Evolutionary conservation across 2,797 vertebrate genomes (phyloP).

Genomic region (Alfaro cultratus): DNA sequence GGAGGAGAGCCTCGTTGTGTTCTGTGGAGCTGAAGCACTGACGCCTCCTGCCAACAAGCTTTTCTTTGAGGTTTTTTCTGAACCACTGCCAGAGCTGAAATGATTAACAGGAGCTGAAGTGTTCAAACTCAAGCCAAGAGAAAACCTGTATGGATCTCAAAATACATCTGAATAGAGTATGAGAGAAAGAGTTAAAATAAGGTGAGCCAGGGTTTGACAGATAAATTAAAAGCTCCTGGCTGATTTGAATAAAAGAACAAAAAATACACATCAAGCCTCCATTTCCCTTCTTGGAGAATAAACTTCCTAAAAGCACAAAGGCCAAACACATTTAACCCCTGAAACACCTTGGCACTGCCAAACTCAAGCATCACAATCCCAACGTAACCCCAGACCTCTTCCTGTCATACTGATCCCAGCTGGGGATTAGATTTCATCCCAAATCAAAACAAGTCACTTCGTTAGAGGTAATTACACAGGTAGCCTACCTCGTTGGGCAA

Average conservation of each 20-base stretch:
- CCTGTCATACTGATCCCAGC: slow-evolving; percentile 64
- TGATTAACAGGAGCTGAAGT: slow-evolving; percentile 70
- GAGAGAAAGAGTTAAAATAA: slow-evolving; percentile 6
- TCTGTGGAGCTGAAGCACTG: slow-evolving; percentile 69
- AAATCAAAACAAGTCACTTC: slow-evolving; percentile 84
- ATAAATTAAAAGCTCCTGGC: slow-evolving; percentile 16
- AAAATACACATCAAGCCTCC: slow-evolving; percentile 13
- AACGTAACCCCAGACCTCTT: slow-evolving; percentile 43
- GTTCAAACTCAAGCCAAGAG: slow-evolving; percentile 34
- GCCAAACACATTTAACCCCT: slow-evolving; percentile 14
- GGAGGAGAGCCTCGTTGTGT: slow-evolving; percentile 59
- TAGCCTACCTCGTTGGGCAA: slow-evolving; percentile 76
- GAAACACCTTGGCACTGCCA: slow-evolving; percentile 23
- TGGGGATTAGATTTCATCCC: slow-evolving; percentile 75
- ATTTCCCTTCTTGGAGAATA: slow-evolving; percentile 22
- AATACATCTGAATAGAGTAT: neutral
- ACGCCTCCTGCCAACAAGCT: slow-evolving; percentile 72
- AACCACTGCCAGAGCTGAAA: slow-evolving; percentile 73
- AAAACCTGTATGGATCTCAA: slow-evolving; percentile 8
- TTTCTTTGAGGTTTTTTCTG: slow-evolving; percentile 77
- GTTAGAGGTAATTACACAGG: slow-evolving; percentile 82
- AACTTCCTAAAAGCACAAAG: slow-evolving; percentile 34
- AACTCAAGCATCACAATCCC: slow-evolving; percentile 49
- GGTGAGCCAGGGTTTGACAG: neutral
- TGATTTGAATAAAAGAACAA: slow-evolving; percentile 11